phyloP scores from a whole-genome alignment of 2,888 invertebrate genomes.

The Sabatieria punctata region DNA sequence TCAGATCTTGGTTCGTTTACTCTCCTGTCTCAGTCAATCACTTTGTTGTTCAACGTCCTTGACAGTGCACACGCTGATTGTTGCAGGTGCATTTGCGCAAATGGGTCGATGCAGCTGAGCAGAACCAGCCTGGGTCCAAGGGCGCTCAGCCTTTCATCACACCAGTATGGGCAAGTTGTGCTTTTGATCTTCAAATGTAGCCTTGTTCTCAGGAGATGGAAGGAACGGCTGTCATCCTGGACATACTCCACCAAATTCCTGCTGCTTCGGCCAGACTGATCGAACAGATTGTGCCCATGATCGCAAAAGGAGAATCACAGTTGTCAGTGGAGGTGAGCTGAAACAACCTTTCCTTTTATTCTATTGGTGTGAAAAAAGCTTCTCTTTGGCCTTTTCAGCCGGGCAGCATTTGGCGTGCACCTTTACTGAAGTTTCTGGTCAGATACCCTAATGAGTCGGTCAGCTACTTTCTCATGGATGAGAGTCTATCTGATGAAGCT shows the following conservation, averaged over 20 bases:
- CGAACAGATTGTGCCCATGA: conserved; percentile 60
- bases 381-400: conserved; percentile 41
- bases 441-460: conserved; percentile 55
- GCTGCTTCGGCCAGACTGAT: conserved; percentile 73
- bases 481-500: conserved; percentile 3
- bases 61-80: no score
- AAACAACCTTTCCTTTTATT: no score
- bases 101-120: conserved; percentile 63
- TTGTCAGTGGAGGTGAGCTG: conserved; percentile 62
- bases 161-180: no score
- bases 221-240: conserved; percentile 61
- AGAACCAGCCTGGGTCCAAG: no score
- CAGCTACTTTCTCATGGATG: conserved; percentile 54
- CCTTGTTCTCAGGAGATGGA: conserved; percentile 51
- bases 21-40: not conserved
- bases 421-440: conserved; percentile 67
- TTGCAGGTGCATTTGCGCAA: conserved; percentile 51
- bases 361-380: not conserved
- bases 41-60: no score
- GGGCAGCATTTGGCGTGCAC: conserved; percentile 63
- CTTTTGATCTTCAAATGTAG: not conserved
- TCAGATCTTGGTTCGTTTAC: conserved; percentile 52
- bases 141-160: no score
- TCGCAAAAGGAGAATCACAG: conserved; percentile 70
- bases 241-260: conserved; percentile 68